Percentiles rank a stretch among this genome's conserved stretches.
phyloP scores from a whole-genome alignment of 2,113 vertebrate species.

The Pseudopipra pipra region DNA sequence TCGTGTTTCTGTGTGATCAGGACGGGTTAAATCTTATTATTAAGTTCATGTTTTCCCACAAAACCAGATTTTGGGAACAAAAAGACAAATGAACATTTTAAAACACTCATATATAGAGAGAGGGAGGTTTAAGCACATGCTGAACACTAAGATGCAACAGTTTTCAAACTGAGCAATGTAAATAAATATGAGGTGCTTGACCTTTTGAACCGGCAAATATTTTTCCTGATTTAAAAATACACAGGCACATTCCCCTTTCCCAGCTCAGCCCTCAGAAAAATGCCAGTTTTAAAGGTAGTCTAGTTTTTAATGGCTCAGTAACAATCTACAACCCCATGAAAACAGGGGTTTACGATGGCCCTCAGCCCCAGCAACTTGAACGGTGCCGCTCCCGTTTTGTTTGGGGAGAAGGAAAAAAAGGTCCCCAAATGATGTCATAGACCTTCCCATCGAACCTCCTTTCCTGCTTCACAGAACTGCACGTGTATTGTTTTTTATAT shows the following conservation, averaged over 20 bases:
- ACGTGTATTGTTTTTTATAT: slow-evolving; percentile 52
- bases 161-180: background rate
- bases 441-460: slow-evolving; percentile 64
- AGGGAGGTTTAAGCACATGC: background rate
- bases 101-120: background rate
- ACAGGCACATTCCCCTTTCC: background rate
- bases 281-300: background rate
- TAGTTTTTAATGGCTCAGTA: slow-evolving; percentile 42
- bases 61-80: background rate
- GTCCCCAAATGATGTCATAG: slow-evolving; percentile 55
- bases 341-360: slow-evolving; percentile 71
- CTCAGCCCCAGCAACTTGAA: slow-evolving; percentile 55
- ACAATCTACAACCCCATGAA: slow-evolving; percentile 38
- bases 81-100: background rate
- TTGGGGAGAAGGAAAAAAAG: slow-evolving; percentile 12
- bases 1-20: background rate
- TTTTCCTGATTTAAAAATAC: background rate
- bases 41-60: background rate
- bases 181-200: background rate
- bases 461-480: slow-evolving; percentile 37
- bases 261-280: background rate
- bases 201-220: background rate
- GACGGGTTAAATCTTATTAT: background rate
- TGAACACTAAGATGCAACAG: background rate
- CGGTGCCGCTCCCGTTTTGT: slow-evolving; percentile 68